Conservation (phyloP, 2,888 invertebrate genomes). For the Trissolcus brochymenae region DNA sequence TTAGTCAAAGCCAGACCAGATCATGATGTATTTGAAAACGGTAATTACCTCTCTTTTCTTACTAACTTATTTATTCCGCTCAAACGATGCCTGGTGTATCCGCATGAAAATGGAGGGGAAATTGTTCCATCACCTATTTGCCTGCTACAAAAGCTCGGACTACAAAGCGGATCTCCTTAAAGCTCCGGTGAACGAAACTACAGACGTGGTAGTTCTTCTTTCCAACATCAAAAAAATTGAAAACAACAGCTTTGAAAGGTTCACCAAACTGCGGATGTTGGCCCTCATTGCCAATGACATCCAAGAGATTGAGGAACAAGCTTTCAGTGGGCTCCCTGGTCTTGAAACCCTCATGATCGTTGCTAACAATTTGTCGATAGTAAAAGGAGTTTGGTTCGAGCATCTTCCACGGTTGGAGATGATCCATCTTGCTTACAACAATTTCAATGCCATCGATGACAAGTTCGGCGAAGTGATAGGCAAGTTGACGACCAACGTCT, state of each 20-base stretch:
- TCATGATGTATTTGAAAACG: neutral
- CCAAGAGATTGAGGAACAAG: neutral
- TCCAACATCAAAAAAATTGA: neutral
- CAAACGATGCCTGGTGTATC: neutral
- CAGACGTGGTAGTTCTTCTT: neutral
- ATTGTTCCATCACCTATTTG: neutral
- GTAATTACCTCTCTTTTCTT: neutral
- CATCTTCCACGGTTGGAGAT: neutral
- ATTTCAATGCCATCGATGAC: neutral
- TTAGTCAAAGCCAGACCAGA: no score
- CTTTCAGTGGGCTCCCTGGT: neutral
- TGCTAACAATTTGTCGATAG: neutral
- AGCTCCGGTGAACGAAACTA: neutral
- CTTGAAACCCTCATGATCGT: neutral
- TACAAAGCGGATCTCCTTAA: neutral
- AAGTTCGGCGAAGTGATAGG: neutral
- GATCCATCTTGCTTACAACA: neutral
- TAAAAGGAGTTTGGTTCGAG: constrained; percentile 3
- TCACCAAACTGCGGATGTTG: neutral
- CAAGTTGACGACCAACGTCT: neutral
- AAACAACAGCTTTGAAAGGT: neutral
- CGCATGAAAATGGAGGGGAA: neutral
- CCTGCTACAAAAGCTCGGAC: neutral
- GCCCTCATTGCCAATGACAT: neutral
- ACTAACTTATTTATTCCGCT: neutral